These are phyloP conservation scores for Notodonta dromedarius DNA, from an alignment of 2,888 invertebrate genomes.

Conservation along the genomic window DNA sequence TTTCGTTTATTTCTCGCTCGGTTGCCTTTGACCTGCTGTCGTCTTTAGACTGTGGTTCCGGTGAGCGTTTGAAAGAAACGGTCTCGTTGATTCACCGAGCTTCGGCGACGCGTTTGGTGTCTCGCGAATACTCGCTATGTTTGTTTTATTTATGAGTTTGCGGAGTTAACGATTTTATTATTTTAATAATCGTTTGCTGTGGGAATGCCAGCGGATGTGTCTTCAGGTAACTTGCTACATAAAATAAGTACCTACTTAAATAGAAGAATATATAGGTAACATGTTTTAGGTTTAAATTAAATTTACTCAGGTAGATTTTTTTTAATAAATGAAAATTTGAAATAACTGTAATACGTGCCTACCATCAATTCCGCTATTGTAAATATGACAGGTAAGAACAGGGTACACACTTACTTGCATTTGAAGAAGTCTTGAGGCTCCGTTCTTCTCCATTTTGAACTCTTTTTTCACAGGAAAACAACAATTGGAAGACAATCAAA, in stretches of 20 bases:
- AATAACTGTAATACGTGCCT: no score
- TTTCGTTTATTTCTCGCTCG: slow-evolving; percentile 2
- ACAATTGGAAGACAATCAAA: slow-evolving; percentile 50
- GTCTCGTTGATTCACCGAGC: slow-evolving; percentile 26
- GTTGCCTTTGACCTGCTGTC: slow-evolving; percentile 12
- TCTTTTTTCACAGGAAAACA: slow-evolving; percentile 38
- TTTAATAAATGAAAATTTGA: no score
- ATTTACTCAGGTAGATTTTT: no score
- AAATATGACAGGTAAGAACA: no score
- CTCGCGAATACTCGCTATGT: neutral
- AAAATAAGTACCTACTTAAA: no score
- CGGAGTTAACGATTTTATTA: neutral
- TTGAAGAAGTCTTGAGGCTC: slow-evolving; percentile 73
- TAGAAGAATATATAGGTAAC: no score
- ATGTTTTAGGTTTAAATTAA: no score
- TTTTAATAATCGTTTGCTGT: neutral
- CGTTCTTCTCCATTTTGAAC: slow-evolving; percentile 68
- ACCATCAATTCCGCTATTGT: neutral
- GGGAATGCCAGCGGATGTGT: neutral
- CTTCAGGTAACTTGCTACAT: neutral
- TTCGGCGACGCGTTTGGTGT: slow-evolving; percentile 21
- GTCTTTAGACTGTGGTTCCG: slow-evolving; percentile 21
- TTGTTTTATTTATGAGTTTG: slow-evolving; percentile 21
- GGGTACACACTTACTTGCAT: slow-evolving; percentile 69
- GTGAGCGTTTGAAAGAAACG: slow-evolving; percentile 21